Conservation (phyloP, 2,797 vertebrate species). For the Caiman crocodilus region DNA sequence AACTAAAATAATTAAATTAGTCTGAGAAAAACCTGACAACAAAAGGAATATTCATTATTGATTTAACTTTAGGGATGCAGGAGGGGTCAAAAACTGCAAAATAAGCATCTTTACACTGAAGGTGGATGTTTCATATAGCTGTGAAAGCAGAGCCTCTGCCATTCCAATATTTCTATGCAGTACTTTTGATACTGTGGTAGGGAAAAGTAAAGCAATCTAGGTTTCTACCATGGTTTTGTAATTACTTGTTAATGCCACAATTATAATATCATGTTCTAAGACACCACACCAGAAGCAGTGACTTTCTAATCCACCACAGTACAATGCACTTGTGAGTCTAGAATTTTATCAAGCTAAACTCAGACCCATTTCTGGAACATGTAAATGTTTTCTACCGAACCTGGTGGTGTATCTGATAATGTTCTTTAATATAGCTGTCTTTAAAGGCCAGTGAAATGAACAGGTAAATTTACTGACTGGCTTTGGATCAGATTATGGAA, state of each 20-base stretch:
- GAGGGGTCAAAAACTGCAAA: slow-evolving; percentile 4
- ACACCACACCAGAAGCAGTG: neutral
- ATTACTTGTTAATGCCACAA: too few relatives aligned
- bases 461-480: neutral
- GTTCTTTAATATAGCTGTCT: neutral
- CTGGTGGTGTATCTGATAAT: accelerated
- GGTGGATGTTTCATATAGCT: neutral
- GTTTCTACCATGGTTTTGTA: neutral
- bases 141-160: neutral
- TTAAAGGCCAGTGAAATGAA: neutral
- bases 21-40: slow-evolving; percentile 24
- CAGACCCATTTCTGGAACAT: neutral
- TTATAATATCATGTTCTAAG: neutral
- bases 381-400: neutral
- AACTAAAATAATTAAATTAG: neutral
- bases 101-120: neutral
- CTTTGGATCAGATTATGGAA: neutral
- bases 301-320: neutral
- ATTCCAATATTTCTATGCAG: neutral
- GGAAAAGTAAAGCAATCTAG: neutral
- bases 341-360: neutral
- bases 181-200: neutral
- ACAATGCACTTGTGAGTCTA: neutral
- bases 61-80: slow-evolving; percentile 31
- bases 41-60: slow-evolving; percentile 25